Evolutionary conservation across 2,797 vertebrate genomes (phyloP).

Genomic region (Coranthus polyacanthus): DNA sequence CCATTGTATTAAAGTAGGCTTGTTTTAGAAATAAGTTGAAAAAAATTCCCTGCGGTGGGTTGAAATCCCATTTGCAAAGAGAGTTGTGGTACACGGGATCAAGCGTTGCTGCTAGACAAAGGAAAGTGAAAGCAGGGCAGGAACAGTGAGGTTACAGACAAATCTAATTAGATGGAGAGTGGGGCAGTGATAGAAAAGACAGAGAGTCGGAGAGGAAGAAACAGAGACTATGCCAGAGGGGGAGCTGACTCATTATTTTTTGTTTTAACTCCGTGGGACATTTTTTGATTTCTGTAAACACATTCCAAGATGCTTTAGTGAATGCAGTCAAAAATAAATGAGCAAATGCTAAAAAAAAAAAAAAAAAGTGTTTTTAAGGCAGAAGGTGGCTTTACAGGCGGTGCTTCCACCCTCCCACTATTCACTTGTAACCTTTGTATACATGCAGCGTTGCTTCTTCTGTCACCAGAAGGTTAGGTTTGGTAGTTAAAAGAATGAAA

Average conservation of each 20-base stretch:
- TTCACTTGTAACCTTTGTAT: slow-evolving; percentile 15
- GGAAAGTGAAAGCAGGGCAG: slow-evolving; percentile 60
- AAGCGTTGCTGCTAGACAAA: slow-evolving; percentile 68
- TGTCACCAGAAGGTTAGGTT: slow-evolving; percentile 52
- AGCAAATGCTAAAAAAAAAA: background rate
- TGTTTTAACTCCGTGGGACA: slow-evolving; percentile 54
- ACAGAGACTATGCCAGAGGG: slow-evolving; percentile 31
- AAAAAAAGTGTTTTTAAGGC: slow-evolving; percentile 9
- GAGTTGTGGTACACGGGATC: slow-evolving; percentile 61
- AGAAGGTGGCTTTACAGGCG: slow-evolving; percentile 56
- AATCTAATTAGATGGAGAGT: slow-evolving; percentile 74
- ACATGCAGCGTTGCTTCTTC: slow-evolving; percentile 32
- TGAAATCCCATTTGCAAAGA: slow-evolving; percentile 71
- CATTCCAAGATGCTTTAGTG: slow-evolving; percentile 46
- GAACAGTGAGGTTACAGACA: slow-evolving; percentile 73
- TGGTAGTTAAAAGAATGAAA: slow-evolving; percentile 52
- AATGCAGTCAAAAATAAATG: slow-evolving; percentile 36
- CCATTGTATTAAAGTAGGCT: slow-evolving; percentile 48
- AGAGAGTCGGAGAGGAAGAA: slow-evolving; percentile 25
- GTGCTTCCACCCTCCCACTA: slow-evolving; percentile 16
- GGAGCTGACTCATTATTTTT: slow-evolving; percentile 54
- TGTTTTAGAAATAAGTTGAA: slow-evolving; percentile 42
- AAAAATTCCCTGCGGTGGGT: slow-evolving; percentile 53
- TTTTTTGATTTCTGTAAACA: slow-evolving; percentile 44
- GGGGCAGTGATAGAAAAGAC: slow-evolving; percentile 51